Evolutionary conservation across 2,113 vertebrate genomes (phyloP).

Genomic region (Chionodraco myersi): DNA sequence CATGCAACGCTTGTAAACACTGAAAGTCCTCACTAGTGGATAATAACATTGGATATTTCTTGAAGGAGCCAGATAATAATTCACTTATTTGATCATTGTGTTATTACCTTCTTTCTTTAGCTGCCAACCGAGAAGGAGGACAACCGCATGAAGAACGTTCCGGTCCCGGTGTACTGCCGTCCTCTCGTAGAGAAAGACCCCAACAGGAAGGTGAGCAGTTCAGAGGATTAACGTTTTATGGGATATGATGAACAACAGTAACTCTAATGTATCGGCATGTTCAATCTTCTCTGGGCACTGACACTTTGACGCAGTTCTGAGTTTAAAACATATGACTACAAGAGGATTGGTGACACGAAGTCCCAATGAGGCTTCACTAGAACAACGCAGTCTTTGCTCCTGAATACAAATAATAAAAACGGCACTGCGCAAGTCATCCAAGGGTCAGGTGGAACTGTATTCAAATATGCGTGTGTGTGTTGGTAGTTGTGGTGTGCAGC

Average conservation of each 20-base stretch:
- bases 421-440: neutral
- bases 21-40: neutral
- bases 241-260: neutral
- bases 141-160: slow-evolving; percentile 96
- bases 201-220: slow-evolving; percentile 92
- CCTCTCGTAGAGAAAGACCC: slow-evolving; percentile 98
- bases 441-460: neutral
- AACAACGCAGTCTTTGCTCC: neutral
- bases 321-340: neutral
- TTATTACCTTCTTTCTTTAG: slow-evolving; percentile 57
- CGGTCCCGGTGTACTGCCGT: slow-evolving; percentile 97
- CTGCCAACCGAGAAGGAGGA: slow-evolving; percentile 93
- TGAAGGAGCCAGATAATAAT: slow-evolving; percentile 1
- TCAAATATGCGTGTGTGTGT: neutral
- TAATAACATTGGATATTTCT: neutral
- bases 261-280: neutral
- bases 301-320: neutral
- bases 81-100: neutral
- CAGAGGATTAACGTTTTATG: too few species aligned
- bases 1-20: neutral
- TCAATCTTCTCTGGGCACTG: neutral
- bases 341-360: neutral
- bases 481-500: slow-evolving; percentile 96
- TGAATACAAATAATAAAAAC: neutral
- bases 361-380: neutral